phyloP scores from a whole-genome alignment of 2,797 vertebrate genomes.

The Leucoraja ocellata region DNA sequence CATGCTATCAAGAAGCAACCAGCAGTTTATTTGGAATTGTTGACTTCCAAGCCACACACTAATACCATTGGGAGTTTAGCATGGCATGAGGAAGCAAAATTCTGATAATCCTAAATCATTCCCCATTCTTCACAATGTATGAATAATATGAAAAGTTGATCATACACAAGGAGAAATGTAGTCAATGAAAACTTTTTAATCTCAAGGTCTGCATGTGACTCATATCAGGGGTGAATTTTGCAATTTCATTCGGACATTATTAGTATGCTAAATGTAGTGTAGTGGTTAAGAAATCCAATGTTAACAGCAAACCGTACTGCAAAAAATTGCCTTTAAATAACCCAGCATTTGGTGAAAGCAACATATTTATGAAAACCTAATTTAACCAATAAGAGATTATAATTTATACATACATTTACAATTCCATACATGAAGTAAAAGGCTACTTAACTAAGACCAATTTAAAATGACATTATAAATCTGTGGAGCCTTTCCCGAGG shows the following conservation, averaged over 20 bases:
- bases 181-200: background rate
- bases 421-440: background rate
- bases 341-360: background rate
- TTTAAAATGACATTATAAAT: background rate
- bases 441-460: background rate
- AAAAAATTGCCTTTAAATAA: background rate
- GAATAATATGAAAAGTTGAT: background rate
- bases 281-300: background rate
- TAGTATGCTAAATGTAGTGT: background rate
- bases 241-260: background rate
- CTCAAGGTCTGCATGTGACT: background rate
- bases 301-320: background rate
- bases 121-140: background rate
- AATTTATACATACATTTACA: background rate
- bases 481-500: background rate
- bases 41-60: background rate
- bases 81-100: background rate
- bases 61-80: background rate
- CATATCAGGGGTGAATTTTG: background rate
- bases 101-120: background rate
- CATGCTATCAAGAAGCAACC: background rate
- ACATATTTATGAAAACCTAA: background rate
- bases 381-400: background rate
- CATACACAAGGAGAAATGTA: background rate
- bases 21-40: background rate